Evolutionary conservation across 2,797 vertebrate species (phyloP).

Genomic region (Lacerta viridis): DNA sequence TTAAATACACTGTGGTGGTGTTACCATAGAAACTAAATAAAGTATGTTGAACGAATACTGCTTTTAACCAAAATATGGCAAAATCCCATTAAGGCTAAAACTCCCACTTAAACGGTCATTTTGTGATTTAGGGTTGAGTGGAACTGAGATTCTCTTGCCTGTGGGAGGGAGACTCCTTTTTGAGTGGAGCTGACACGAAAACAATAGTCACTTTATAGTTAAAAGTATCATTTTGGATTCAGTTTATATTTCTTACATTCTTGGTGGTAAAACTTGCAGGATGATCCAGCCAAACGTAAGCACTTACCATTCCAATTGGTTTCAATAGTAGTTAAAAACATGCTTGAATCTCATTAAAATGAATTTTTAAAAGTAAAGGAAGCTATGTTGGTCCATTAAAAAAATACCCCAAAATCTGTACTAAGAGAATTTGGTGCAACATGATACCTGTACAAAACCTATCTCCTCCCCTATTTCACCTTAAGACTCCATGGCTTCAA

Average conservation of each 20-base stretch:
- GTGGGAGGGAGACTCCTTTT: not conserved
- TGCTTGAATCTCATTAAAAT: not conserved
- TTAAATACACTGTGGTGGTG: not conserved
- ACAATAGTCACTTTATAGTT: not conserved
- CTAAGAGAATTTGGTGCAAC: too few relatives aligned
- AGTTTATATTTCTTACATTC: not conserved
- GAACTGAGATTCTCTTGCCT: not conserved
- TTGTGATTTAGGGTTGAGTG: not conserved
- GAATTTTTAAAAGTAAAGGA: not conserved
- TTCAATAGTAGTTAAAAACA: not conserved
- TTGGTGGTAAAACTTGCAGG: not conserved
- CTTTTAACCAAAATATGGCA: rapidly evolving
- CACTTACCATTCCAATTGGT: not conserved
- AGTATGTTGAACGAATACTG: not conserved
- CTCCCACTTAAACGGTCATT: not conserved
- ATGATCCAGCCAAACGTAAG: not conserved
- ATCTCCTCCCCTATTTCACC: too few relatives aligned
- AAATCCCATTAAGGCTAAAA: slow-evolving; percentile 10
- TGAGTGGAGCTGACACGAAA: not conserved
- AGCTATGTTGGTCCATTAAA: too few relatives aligned
- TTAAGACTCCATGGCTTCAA: too few relatives aligned
- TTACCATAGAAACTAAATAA: not conserved
- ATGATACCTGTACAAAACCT: too few relatives aligned
- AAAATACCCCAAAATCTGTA: too few relatives aligned
- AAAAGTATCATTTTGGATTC: not conserved